These are phyloP conservation scores for Leptinotarsa undecemlineata DNA, from an alignment of 1,140 invertebrate genomes.

Conservation along the genomic window DNA sequence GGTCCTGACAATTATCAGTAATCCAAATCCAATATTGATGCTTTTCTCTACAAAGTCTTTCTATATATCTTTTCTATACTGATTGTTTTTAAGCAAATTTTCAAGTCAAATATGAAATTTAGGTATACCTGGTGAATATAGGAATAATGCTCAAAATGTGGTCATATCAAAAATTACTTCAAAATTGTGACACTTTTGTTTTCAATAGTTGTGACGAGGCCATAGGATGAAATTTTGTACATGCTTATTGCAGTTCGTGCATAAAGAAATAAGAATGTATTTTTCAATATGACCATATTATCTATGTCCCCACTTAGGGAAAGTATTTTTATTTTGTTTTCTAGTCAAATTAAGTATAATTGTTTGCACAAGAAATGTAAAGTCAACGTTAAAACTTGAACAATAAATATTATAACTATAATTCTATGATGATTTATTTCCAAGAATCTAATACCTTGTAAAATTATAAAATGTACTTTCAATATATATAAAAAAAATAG, in stretches of 20 bases:
- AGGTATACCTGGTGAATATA: no score
- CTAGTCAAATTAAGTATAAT: conserved; percentile 23
- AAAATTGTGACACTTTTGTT: not conserved
- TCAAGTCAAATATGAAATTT: no score
- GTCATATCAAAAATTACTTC: not conserved
- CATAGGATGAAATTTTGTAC: no score
- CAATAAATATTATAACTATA: no score
- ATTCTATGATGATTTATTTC: no score
- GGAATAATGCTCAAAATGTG: not conserved
- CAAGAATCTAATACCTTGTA: not conserved
- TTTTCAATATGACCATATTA: conserved; percentile 8
- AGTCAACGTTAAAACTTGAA: not conserved
- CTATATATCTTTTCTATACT: no score
- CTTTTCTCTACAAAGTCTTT: no score
- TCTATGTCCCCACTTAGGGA: not conserved
- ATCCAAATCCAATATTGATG: no score
- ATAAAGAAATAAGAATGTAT: not conserved
- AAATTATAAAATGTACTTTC: no score
- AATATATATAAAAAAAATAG: no score
- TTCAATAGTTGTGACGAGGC: no score
- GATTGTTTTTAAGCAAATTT: no score
- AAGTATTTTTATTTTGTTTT: conserved; percentile 15
- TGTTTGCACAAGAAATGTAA: conserved; percentile 20
- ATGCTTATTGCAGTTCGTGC: not conserved
- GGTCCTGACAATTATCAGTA: not conserved